Conservation (phyloP, 2,888 invertebrate species). For the Zaprionus obscuricornis region DNA sequence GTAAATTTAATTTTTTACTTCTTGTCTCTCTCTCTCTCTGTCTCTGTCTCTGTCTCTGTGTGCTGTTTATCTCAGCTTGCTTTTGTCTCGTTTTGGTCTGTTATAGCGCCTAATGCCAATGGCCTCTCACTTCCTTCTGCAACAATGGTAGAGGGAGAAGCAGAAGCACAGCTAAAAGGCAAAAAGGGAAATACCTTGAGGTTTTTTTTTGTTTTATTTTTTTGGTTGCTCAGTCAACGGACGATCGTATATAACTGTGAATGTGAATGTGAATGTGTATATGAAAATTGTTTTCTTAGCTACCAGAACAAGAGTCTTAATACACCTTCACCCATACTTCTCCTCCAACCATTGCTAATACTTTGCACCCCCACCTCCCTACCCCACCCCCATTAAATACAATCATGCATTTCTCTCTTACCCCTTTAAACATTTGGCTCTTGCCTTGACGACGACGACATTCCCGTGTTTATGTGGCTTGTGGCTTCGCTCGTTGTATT, state of each 20-base stretch:
- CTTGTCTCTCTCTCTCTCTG: too few relatives aligned
- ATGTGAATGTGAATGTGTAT: constrained; percentile 37
- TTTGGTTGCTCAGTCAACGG: constrained; percentile 51
- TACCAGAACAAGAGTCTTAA: constrained; percentile 29
- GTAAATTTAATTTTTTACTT: too few relatives aligned
- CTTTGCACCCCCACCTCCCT: neutral
- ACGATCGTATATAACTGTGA: constrained; percentile 34
- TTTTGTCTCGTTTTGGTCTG: too few relatives aligned
- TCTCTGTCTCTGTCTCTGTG: too few relatives aligned
- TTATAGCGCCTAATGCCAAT: too few relatives aligned
- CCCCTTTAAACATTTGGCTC: neutral
- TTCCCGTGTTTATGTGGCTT: constrained; percentile 2
- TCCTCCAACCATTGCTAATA: too few relatives aligned
- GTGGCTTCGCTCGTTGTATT: constrained; percentile 29
- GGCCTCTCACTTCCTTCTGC: too few relatives aligned
- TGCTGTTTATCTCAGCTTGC: too few relatives aligned
- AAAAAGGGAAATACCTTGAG: too few relatives aligned
- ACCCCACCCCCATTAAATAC: neutral
- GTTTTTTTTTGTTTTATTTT: constrained; percentile 6
- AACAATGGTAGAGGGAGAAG: neutral
- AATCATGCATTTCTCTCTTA: too few relatives aligned
- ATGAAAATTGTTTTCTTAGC: constrained; percentile 64
- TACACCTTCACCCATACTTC: neutral
- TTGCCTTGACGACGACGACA: constrained; percentile 41
- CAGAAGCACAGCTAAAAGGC: too few relatives aligned